A percentile compares a stretch with the other conserved stretches of the same genome.
Conservation (phyloP, 2,113 vertebrate species). For the Lichenostomus cassidix region DNA sequence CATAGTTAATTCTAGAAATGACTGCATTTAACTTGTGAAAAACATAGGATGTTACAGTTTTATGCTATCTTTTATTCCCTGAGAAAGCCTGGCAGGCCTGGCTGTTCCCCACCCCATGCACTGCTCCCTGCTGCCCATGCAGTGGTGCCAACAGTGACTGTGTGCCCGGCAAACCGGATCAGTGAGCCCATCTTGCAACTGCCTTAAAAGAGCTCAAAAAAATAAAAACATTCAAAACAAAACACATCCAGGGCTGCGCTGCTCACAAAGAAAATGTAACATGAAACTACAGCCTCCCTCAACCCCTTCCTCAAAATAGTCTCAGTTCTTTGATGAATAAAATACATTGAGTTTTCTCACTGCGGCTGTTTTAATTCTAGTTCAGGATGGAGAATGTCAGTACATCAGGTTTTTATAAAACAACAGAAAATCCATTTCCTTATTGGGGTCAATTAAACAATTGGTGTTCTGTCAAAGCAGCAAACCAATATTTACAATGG, state of each 20-base stretch:
- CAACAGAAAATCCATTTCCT: background rate
- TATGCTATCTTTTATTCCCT: background rate
- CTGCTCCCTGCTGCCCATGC: background rate
- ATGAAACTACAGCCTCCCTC: background rate
- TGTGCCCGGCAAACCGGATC: background rate
- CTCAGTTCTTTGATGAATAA: background rate
- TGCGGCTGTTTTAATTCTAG: background rate
- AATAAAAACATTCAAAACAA: background rate
- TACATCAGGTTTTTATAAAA: background rate
- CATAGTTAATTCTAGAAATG: background rate
- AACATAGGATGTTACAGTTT: rapidly evolving
- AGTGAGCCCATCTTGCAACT: background rate
- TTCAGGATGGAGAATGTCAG: background rate
- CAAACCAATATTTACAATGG: background rate
- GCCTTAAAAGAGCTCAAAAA: background rate
- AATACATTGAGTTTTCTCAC: background rate
- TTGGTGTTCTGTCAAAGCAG: background rate
- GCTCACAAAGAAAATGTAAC: background rate
- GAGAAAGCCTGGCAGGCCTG: background rate
- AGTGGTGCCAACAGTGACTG: background rate
- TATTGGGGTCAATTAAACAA: background rate
- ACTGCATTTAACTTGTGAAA: background rate
- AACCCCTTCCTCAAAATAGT: background rate
- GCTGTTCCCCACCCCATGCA: background rate
- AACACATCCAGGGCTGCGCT: background rate